Conservation (phyloP, 2,113 vertebrate genomes). For the Cyphomyrus plagiostoma region DNA sequence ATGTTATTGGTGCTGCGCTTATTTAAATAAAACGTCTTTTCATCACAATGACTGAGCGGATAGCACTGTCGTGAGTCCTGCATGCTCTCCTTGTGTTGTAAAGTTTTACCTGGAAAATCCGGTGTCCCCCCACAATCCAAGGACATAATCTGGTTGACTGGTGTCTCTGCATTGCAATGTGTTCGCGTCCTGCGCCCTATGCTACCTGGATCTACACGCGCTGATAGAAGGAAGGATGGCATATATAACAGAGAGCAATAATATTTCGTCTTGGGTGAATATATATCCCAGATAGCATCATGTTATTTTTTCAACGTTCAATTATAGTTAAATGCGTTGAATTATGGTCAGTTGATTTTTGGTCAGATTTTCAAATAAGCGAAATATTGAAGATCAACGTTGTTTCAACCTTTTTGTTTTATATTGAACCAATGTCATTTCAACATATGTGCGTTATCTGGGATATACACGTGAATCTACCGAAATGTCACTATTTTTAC, state of each 20-base stretch:
- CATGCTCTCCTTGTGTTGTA: background rate
- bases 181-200: background rate
- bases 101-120: background rate
- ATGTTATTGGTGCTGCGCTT: background rate
- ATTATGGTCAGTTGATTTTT: too few species aligned
- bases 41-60: background rate
- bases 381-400: too few species aligned
- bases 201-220: background rate
- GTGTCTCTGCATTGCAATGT: background rate
- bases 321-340: too few species aligned
- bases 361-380: too few species aligned
- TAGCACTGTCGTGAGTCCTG: background rate
- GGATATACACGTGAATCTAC: background rate
- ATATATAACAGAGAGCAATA: background rate
- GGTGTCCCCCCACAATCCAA: background rate
- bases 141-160: background rate
- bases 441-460: too few species aligned
- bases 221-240: background rate
- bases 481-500: background rate
- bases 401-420: too few species aligned
- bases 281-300: background rate
- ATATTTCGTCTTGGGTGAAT: background rate
- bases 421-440: too few species aligned
- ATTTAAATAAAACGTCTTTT: background rate
- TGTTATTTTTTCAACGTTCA: too few species aligned